Evolutionary conservation across 2,113 vertebrate genomes (phyloP).

Genomic region (Gavialis gangeticus): DNA sequence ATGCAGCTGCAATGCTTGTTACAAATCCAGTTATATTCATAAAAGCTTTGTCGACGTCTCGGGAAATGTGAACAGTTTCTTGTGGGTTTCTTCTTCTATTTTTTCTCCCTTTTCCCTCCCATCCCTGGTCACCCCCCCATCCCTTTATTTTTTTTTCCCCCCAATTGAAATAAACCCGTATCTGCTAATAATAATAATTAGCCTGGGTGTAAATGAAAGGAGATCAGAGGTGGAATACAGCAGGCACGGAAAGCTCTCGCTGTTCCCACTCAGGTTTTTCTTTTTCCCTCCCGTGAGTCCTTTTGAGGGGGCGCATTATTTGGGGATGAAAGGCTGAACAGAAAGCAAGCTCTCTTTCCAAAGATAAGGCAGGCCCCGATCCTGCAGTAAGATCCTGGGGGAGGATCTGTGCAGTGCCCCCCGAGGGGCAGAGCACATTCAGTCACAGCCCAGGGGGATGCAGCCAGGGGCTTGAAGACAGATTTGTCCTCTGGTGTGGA

Average conservation of each 20-base stretch:
- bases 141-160: constrained; percentile 61
- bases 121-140: neutral
- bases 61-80: constrained; percentile 86
- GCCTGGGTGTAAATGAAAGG: constrained; percentile 59
- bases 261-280: neutral
- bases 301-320: rapidly evolving
- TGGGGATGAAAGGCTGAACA: neutral
- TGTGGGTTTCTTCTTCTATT: constrained; percentile 22
- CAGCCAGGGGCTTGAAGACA: too few species aligned
- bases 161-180: constrained; percentile 78
- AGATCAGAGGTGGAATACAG: neutral
- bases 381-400: neutral
- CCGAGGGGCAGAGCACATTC: neutral
- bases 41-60: constrained; percentile 92
- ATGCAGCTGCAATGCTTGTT: constrained; percentile 93
- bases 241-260: neutral
- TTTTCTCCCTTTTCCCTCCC: neutral
- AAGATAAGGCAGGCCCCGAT: neutral
- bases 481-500: neutral
- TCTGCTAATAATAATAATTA: constrained; percentile 91
- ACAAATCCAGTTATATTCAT: constrained; percentile 94
- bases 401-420: neutral
- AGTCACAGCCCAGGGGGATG: neutral
- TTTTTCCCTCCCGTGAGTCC: rapidly evolving
- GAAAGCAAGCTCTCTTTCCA: neutral